Evolutionary conservation across 2,113 vertebrate genomes (phyloP).

Genomic region (Sarotherodon lohbergeri): DNA sequence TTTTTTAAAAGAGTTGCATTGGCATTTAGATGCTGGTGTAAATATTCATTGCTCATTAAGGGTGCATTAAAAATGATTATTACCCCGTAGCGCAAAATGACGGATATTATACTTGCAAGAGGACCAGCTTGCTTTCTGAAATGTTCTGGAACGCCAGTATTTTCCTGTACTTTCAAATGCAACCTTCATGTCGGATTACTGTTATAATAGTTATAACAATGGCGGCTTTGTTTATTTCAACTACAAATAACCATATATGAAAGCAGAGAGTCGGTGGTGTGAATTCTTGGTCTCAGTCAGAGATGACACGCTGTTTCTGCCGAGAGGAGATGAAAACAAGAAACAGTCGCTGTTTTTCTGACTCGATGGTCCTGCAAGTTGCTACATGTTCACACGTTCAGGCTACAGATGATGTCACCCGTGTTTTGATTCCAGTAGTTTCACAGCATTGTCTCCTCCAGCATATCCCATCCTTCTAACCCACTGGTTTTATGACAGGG

Average conservation of each 20-base stretch:
- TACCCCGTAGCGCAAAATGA: background rate
- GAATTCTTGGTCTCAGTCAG: background rate
- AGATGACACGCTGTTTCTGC: background rate
- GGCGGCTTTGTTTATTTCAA: background rate
- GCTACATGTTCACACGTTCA: constrained; percentile 2
- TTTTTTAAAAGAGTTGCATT: background rate
- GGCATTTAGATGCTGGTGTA: constrained; percentile 6
- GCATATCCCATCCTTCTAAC: background rate
- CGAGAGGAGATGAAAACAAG: background rate
- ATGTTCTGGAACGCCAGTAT: background rate
- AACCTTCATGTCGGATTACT: background rate
- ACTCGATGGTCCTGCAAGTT: background rate
- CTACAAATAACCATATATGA: background rate
- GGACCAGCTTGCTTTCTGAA: background rate
- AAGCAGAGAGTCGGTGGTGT: background rate
- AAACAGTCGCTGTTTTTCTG: background rate
- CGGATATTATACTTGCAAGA: background rate
- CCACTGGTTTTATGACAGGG: background rate
- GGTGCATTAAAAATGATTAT: constrained; percentile 5
- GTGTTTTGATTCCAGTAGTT: constrained; percentile 27
- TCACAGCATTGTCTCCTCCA: constrained; percentile 30
- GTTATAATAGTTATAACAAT: background rate
- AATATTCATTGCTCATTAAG: constrained; percentile 46
- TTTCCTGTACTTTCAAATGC: background rate
- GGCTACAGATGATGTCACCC: constrained; percentile 24